phyloP scores from a whole-genome alignment of 2,113 vertebrate genomes.

The Pagrus major region DNA sequence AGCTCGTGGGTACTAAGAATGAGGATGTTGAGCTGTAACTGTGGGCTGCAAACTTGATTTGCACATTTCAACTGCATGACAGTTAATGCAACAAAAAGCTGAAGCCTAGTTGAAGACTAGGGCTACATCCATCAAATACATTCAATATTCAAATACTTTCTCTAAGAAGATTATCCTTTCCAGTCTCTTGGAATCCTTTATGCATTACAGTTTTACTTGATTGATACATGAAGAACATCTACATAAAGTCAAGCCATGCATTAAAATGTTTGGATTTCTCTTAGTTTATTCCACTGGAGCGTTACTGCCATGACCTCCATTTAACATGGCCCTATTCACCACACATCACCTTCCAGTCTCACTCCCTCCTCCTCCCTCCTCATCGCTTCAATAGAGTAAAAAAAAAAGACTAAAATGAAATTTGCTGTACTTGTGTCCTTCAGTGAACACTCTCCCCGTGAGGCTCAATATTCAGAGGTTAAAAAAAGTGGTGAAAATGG shows the following conservation, averaged over 20 bases:
- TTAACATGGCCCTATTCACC: constrained; percentile 25
- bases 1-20: constrained; percentile 39
- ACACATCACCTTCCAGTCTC: constrained; percentile 33
- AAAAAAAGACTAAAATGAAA: constrained; percentile 36
- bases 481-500: constrained; percentile 71
- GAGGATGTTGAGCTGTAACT: constrained; percentile 22
- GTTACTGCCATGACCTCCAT: constrained; percentile 46
- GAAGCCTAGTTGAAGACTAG: constrained; percentile 23
- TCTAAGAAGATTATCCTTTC: constrained; percentile 45
- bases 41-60: constrained; percentile 34
- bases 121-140: constrained; percentile 37
- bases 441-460: constrained; percentile 54
- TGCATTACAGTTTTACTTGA: constrained; percentile 32
- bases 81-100: constrained; percentile 51
- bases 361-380: neutral
- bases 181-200: constrained; percentile 30
- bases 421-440: constrained; percentile 62
- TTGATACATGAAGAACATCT: constrained; percentile 36
- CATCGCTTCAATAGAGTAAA: constrained; percentile 21
- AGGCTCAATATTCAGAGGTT: constrained; percentile 65
- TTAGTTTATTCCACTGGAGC: constrained; percentile 21
- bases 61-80: constrained; percentile 25
- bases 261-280: constrained; percentile 38
- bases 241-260: constrained; percentile 17
- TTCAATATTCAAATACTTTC: constrained; percentile 43